Base-by-base conservation (phyloP, 2,888 invertebrate species). In the Pseudococcus jackbeardsleyi region DNA sequence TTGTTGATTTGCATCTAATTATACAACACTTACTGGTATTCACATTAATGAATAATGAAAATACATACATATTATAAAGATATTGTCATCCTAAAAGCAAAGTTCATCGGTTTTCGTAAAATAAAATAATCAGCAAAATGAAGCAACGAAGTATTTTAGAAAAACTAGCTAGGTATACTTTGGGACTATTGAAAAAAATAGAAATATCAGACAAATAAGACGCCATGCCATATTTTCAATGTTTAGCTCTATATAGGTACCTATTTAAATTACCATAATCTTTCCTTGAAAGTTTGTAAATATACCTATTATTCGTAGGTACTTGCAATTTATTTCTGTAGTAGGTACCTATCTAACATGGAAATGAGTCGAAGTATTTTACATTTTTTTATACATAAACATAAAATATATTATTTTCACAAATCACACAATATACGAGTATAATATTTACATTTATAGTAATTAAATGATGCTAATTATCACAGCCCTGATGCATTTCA, bases 381-480 rank as follows among this genome's bases (percentile, higher is more conserved):
- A 77, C 39, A 77, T 39, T 42, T 39, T 77, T 77, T 77, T 19
- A n/a, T n/a, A 5, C 46, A 82, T 17, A 82, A 33, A 33, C 26
- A 33, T 2, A 33, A 33, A 33, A 33, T 33, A 33, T n/a, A n/a
- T n/a, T n/a, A n/a, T n/a, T n/a, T 33, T 33, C 1, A 82, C 17
- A 82, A 82, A 82, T 82, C 46, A 82, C 79, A 82, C 77, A 39
- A 33, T 26, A 15, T 22, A 64, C 64, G 64, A 64, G 64, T 72
- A 72, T 84, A 42, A 84, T 85, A 85, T 59, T 48, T 85, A 85
- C 85, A 42, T 42, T 42, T 42, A 42, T 42, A 42, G 9, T 42
- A 86, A 39, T 7, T 42, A 48, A 33, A 86, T 17, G 68, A 86
- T 68, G 86, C 86, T 72, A 86, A 86, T 86, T 72, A 86, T 86